These are phyloP conservation scores for Drosophila nannoptera DNA, from an alignment of 1,140 invertebrate genomes.

Conservation along the genomic window DNA sequence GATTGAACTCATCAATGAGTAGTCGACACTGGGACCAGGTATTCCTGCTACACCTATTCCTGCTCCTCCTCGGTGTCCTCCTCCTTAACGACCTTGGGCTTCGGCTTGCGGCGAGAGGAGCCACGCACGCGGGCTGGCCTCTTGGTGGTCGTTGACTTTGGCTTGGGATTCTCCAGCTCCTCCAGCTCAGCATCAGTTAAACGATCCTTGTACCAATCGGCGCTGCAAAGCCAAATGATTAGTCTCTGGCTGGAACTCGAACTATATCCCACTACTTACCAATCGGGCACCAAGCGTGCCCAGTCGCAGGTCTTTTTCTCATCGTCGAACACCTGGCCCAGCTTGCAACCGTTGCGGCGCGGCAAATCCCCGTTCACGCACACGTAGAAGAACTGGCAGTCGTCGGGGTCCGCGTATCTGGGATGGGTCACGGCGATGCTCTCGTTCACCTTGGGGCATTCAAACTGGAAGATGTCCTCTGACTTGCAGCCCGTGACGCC, in stretches of 20 bases:
- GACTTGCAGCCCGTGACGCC: slow-evolving; percentile 91
- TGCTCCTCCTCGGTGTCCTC: slow-evolving; percentile 48
- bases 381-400: slow-evolving; percentile 95
- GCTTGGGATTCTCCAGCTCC: slow-evolving; percentile 87
- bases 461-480: slow-evolving; percentile 90
- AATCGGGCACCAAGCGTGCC: slow-evolving; percentile 93
- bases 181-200: slow-evolving; percentile 89
- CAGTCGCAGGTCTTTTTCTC: slow-evolving; percentile 90
- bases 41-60: no score
- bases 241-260: not conserved
- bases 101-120: slow-evolving; percentile 59
- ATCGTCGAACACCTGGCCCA: slow-evolving; percentile 95
- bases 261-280: slow-evolving; percentile 81
- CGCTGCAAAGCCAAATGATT: slow-evolving; percentile 80
- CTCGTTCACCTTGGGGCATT: slow-evolving; percentile 89
- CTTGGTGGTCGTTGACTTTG: slow-evolving; percentile 80
- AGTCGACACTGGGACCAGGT: slow-evolving; percentile 39
- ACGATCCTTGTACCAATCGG: slow-evolving; percentile 91
- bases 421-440: slow-evolving; percentile 88
- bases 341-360: slow-evolving; percentile 90
- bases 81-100: slow-evolving; percentile 54
- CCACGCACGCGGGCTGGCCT: slow-evolving; percentile 80
- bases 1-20: slow-evolving; percentile 48
- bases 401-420: slow-evolving; percentile 91
- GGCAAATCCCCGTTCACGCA: slow-evolving; percentile 92